Base-by-base conservation (phyloP, 2,113 vertebrate species). In the Chiloscyllium plagiosum region DNA sequence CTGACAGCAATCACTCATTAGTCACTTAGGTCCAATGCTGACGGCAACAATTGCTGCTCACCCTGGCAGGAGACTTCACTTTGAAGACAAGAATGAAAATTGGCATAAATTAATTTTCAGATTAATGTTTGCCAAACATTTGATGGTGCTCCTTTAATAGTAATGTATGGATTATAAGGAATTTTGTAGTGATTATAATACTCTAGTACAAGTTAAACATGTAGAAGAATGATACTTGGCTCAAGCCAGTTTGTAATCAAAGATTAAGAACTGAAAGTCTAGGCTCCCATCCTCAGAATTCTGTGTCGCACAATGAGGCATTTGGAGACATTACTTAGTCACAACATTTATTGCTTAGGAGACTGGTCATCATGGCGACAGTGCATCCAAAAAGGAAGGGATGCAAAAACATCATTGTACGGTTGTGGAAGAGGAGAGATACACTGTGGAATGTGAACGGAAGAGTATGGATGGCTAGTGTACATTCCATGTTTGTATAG, bases 141-240 rank as follows among this genome's bases (percentile, higher is more conserved):
- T 66, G 65, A 68, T 61, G 66, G 65, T 93, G 89, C 89, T 93
- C 89, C 89, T 93, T 66, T 66, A 93, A 66, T 66, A 47, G 61
- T 37, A 66, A 93, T 68, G 61, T n/a, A 66, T 93, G 29, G 89
- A 93, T 66, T 66, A 93, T 93, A 93, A 93, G 17, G n/a, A 33
- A 90, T 90, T 90, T 56, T 56, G 3, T 90, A 90, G 87, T 65
- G 89, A 93, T 66, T 93, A 93, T 93, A 93, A 93, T 92, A 92
- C 52, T 90, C 26, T 92, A 61, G 61, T 66, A 93, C 89, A 93
- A 66, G n/a, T 66, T 93, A 93, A 93, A 93, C 89, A 66, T 93
- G 7, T 37, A 93, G n/a, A 37, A 17, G 19, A 95, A 95, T 70
- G 37, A 52, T 95, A 95, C 47, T 72, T 72, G 56, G 37, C 37